Base-by-base conservation (phyloP, 1,140 invertebrate genomes). In the Megalopta genalis region DNA sequence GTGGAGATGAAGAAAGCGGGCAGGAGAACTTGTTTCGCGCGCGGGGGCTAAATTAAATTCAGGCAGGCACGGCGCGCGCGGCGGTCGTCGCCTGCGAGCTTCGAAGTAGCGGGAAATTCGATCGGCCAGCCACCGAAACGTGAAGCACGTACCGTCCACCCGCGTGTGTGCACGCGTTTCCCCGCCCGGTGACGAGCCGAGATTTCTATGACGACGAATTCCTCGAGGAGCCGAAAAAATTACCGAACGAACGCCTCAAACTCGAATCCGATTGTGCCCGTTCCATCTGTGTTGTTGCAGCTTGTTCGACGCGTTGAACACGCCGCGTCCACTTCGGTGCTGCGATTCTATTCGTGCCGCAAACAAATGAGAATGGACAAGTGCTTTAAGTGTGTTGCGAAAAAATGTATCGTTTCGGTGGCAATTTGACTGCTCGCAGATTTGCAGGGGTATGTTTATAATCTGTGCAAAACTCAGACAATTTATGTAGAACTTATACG, bases 71-170 rank as follows among this genome's bases (percentile, higher is more conserved):
- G 72, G 54, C 32, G 32, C 49, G 27, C 67, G 57, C n/a, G n/a
- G n/a, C n/a, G n/a, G n/a, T n/a, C 39, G 42, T 12, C 42, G 42
- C 0, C 49, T 73, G 65, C 21, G 27, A 10, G 32, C 42, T 6
- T 23, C 42, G 14, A 60, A 59, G 78, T 68, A 63, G 39, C 78
- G 78, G 54, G 32, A 76, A 76, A 80, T 76, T 80, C 72, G 78
- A 80, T 80, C 72, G 78, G 27, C 37, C 46, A 42, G 64, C 77
- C 23, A 66, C 52, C 78, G 78, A 76, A 80, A 76, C 78, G 72
- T 42, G 71, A 76, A 67, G 64, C 78, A 76, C 78, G 71, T 76
- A 73, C 49, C 54, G 6, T 54, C 72, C 27, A 25, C 32, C 71
- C 32, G 32, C 4, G 71, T 62, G 72, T 80, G 46, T 42, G 49